Evolutionary conservation across 1,140 invertebrate genomes (phyloP).

Genomic region (Nasonia vitripennis): DNA sequence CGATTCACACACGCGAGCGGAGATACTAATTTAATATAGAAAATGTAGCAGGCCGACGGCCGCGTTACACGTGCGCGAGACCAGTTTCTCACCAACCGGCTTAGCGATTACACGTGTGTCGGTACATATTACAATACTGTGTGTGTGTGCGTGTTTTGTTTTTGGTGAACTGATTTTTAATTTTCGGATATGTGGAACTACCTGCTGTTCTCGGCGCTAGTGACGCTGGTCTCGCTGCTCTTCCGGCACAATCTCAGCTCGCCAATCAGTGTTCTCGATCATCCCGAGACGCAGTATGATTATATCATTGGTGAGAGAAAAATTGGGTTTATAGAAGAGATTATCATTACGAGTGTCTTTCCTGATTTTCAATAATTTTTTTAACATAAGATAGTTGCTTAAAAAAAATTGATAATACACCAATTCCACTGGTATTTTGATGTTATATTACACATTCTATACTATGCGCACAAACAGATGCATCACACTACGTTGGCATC

Average conservation of each 20-base stretch:
- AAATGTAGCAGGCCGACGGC: slow-evolving; percentile 55
- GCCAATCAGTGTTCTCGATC: slow-evolving; percentile 65
- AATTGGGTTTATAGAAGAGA: background rate
- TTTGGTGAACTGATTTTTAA: background rate
- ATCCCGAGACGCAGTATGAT: slow-evolving; percentile 65
- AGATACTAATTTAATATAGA: slow-evolving; percentile 72
- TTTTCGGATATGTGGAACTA: slow-evolving; percentile 66
- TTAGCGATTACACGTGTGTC: background rate
- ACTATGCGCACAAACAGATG: no score
- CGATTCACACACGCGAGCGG: slow-evolving; percentile 53
- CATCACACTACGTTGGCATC: no score
- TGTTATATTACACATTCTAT: no score
- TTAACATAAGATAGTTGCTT: no score
- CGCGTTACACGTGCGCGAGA: background rate
- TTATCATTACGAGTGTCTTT: background rate
- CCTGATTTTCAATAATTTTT: background rate
- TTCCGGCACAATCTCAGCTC: slow-evolving; percentile 63
- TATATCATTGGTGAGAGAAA: slow-evolving; percentile 68
- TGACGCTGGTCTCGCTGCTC: slow-evolving; percentile 64
- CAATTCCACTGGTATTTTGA: no score
- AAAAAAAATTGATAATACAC: no score
- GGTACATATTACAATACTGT: no score
- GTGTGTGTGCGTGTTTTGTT: no score
- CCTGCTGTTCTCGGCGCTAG: slow-evolving; percentile 59
- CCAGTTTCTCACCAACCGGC: background rate